Base-by-base conservation (phyloP, 2,113 vertebrate genomes). In the Cheirogaleus medius region DNA sequence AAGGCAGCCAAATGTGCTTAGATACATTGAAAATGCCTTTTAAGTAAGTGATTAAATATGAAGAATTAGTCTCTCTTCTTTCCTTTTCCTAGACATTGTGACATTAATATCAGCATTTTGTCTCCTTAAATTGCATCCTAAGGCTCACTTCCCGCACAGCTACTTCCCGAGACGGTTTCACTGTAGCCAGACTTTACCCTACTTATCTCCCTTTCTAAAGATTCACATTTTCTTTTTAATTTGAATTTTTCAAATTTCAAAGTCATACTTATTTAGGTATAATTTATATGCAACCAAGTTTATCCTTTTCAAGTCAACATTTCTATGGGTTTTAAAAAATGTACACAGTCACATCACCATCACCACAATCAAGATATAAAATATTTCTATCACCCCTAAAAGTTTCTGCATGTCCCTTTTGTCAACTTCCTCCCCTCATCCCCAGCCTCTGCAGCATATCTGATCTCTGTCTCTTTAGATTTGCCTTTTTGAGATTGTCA, bases 1-100 rank as follows among this genome's bases (percentile, higher is more conserved):
- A 90, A 89, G 77, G 44, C 58, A 77, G 94, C 71, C 84, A 94
- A 94, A 88, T 94, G 74, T 58, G 78, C 52, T 94, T 63, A 68
- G 71, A 56, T 58, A 58, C 29, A 78, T 32, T 76, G 77, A 97
- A 97, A 93, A 77, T 91, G 32, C 13, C 77, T 95, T 91, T 96
- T 93, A 82, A 96, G 73, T 54, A 71, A 15, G n/a, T 86, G 74
- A 96, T 91, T 85, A 94, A 94, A 77, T 93, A 89, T 91, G 94
- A 93, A 95, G 78, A 87, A 92, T 91, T n/a, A 71, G 95, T 77
- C 94, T 94, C 91, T 74, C 73, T 94, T 42, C 56, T 88, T 95
- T 97, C 95, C 94, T 83, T 83, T 87, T 69, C 42, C 69, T 86
- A 90, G 52, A 71, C 39, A 86, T 23, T 60, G 77, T 93, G 94